Base-by-base conservation (phyloP, 1,140 invertebrate species). In the Zophobas morio region DNA sequence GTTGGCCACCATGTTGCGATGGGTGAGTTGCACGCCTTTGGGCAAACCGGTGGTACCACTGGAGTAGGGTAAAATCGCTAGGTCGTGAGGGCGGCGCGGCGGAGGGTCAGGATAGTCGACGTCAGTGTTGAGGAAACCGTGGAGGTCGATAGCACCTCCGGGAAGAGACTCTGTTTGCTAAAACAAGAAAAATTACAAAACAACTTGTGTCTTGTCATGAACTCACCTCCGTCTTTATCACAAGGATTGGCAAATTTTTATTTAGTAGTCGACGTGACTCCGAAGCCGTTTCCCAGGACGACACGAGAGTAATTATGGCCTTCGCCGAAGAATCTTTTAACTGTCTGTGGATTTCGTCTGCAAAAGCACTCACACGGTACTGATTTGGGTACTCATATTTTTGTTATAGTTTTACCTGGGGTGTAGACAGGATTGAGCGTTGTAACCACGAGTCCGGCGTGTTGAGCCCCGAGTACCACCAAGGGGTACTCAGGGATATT, bases 1-100 rank as follows among this genome's bases (percentile, higher is more conserved):
- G 81, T 92, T 92, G 0, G 88, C 84, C 35, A 89, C 82, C 49
- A 92, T 85, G 84, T 92, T 93, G 49, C 82, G 87, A 84, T 97
- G 93, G 0, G 93, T 93, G 0, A 96, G 83, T 87, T 95, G 91
- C 0, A 97, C 96, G 35, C 94, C 96, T 90, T 98, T 98, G 5
- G 96, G 96, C 57, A 94, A 83, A 8, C 96, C 96, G 34, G 95
- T 97, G 1, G 96, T 97, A n/a, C 96, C 96, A 84, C 95, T 96
- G 0, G 95, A 93, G 85, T 90, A 93, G 20, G 90, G 90, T 72
- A 93, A 79, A 70, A 92, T 81, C 6, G 88, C 85, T 3, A 90
- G 84, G 81, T 92, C 90, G 34, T 89, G 82, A 33, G 81, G 33
- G 54, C 80, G 82, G 36, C 84, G 53, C 39, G 74, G 74, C 83